A percentile compares a stretch with the other conserved stretches of the same genome.
phyloP scores from a whole-genome alignment of 2,888 invertebrate genomes.

The Neria commutata region DNA sequence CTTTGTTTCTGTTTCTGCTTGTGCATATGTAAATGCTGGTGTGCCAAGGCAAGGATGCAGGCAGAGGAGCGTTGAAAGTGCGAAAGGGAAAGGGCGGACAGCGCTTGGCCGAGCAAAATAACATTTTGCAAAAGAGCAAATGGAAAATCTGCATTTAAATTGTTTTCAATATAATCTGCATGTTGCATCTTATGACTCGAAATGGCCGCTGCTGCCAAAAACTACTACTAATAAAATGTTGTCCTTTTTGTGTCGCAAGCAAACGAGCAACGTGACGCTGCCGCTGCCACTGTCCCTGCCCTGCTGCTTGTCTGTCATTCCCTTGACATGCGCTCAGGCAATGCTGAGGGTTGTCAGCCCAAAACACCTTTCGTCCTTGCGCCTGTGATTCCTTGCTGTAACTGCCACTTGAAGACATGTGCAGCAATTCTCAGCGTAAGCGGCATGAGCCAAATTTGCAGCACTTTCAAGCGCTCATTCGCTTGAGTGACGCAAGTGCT shows the following conservation, averaged over 20 bases:
- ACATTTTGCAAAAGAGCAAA: constrained; percentile 42
- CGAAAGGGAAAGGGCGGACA: constrained; percentile 16
- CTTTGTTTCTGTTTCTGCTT: neutral
- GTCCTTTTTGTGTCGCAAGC: neutral
- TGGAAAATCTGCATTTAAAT: constrained; percentile 51
- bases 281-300: neutral
- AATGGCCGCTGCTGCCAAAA: constrained; percentile 21
- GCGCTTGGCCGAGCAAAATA: constrained; percentile 23
- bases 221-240: neutral
- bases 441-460: too few species aligned
- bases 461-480: neutral
- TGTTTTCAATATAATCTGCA: constrained; percentile 54
- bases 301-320: too few species aligned
- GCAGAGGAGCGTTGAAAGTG: neutral
- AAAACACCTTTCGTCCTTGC: neutral
- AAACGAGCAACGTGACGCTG: neutral
- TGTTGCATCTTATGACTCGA: constrained; percentile 42
- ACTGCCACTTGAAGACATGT: constrained; percentile 30
- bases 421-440: constrained; percentile 29
- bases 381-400: constrained; percentile 12
- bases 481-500: too few species aligned
- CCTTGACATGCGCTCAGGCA: neutral
- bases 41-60: constrained; percentile 6
- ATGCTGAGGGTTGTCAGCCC: neutral
- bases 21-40: neutral